Base-by-base conservation (phyloP, 2,113 vertebrate genomes). In the Cololabis saira region DNA sequence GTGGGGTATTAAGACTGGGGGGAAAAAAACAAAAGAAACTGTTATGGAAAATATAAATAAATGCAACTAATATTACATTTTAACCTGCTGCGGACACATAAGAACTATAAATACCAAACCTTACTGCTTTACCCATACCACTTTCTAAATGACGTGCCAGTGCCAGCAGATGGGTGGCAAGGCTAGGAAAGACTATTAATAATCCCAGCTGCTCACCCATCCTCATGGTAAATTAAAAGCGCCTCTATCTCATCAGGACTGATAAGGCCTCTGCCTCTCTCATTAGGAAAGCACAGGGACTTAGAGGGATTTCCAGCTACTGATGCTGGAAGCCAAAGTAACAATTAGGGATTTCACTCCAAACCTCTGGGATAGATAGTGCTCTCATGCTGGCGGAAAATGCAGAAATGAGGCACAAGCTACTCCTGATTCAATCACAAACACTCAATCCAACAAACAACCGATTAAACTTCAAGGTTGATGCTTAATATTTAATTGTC, bases 1-100 rank as follows among this genome's bases (percentile, higher is more conserved):
- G 97, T 16, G 97, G 96, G 61, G 93, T 94, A 78, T 94, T 93
- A 10, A 94, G 72, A 72, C 93, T 94, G 74, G 33, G 61, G 89
- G 90, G 78, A 78, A 6, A 51, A 67, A 10, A 55, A 16, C 62
- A 68, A 18, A 47, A 49, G 0, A 18, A 44, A 53, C 3, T 37
- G 30, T 10, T 5, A 16, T 59, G 44, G 59, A 18, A 71, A 66
- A 43, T 27, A 12, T 4, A n/a, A 13, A 40, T 18, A 4, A 75
- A 74, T n/a, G 7, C 44, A 50, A 22, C 5, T 71, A 54, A 55
- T 49, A 44, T 67, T 63, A 58, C 13, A 44, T 49, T 63, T 13
- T 2, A 61, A 51, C 3, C 11, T 52, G 49, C 4, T 58, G 14
- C 15, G 52, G 37, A 64, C 24, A 45, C 66, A 81, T 53, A 67